Percentiles rank a stretch among this genome's conserved stretches.
Conservation (phyloP, 2,888 invertebrate species). For the Euphydryas editha region DNA sequence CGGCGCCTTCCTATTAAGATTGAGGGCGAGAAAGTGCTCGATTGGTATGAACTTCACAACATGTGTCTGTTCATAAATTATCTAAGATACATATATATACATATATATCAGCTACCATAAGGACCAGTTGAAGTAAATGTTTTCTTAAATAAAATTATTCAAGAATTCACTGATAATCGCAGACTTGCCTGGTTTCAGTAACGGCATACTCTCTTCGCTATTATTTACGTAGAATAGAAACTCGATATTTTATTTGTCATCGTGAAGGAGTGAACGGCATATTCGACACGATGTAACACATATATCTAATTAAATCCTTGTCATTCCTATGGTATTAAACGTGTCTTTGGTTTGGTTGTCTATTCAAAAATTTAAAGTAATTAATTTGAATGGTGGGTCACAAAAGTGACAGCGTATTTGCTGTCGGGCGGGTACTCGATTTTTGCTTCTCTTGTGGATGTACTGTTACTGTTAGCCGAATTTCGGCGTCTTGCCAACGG, state of each 20-base stretch:
- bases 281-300: constrained; percentile 48
- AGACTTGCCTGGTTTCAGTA: constrained; percentile 52
- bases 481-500: constrained; percentile 71
- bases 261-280: constrained; percentile 50
- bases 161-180: constrained; percentile 20
- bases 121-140: not conserved
- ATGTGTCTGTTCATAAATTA: constrained; percentile 7
- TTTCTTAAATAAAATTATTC: constrained; percentile 14
- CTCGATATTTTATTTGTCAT: constrained; percentile 49
- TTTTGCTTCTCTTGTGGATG: constrained; percentile 71
- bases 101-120: not conserved
- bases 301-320: constrained; percentile 66
- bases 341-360: constrained; percentile 56
- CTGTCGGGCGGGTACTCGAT: constrained; percentile 64
- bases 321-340: constrained; percentile 57
- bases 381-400: constrained; percentile 72
- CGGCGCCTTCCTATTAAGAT: constrained; percentile 72
- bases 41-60: constrained; percentile 43
- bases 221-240: constrained; percentile 45
- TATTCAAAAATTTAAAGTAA: constrained; percentile 71
- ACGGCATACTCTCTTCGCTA: constrained; percentile 59
- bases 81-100: not conserved
- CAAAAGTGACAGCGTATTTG: constrained; percentile 66
- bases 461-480: constrained; percentile 80
- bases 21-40: constrained; percentile 77